Conservation (phyloP, 2,888 invertebrate genomes). For the Blera fallax region DNA sequence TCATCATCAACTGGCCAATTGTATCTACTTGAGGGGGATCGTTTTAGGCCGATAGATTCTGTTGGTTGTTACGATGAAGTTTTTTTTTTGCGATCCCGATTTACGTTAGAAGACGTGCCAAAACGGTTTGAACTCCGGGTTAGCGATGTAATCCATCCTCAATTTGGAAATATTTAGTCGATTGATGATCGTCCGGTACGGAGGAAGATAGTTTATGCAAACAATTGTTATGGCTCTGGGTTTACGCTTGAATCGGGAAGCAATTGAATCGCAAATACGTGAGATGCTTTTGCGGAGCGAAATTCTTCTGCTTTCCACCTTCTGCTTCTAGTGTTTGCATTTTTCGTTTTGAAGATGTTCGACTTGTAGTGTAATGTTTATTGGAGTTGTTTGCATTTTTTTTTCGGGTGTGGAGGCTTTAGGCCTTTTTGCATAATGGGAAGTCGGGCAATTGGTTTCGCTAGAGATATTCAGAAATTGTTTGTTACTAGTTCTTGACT, state of each 20-base stretch:
- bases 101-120: conserved; percentile 24
- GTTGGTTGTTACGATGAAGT: conserved; percentile 13
- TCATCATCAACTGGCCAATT: conserved; percentile 39
- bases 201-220: conserved; percentile 57
- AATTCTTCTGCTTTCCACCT: not conserved
- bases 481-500: not conserved
- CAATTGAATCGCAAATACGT: conserved; percentile 41
- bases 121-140: conserved; percentile 8
- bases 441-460: conserved; percentile 6
- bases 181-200: not conserved
- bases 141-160: conserved; percentile 34
- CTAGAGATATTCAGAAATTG: conserved; percentile 6
- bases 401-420: not conserved
- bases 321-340: not conserved
- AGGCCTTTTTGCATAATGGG: not conserved
- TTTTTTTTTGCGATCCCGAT: conserved; percentile 12
- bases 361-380: not conserved
- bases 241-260: conserved; percentile 46
- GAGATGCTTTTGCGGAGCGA: conserved; percentile 7
- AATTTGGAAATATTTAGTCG: not conserved
- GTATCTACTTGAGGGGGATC: not conserved
- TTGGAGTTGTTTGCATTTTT: not conserved
- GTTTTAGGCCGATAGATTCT: conserved; percentile 36
- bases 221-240: conserved; percentile 47
- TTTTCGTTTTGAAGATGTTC: conserved; percentile 19